phyloP scores from a whole-genome alignment of 2,797 vertebrate genomes.

The Clarias laeviceps region DNA sequence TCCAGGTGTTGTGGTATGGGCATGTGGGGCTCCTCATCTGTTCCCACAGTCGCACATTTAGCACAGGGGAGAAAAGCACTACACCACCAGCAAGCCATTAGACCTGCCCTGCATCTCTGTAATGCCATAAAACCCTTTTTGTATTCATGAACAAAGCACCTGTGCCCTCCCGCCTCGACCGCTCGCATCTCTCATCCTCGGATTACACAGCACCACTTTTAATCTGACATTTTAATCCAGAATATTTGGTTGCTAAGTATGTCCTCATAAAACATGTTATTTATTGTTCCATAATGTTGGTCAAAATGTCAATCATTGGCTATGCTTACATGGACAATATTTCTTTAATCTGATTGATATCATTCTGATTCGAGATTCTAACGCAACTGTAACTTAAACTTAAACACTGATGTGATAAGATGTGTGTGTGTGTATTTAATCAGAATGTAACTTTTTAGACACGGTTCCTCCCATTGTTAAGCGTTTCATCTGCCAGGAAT shows the following conservation, averaged over 20 bases:
- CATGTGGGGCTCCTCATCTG: slow-evolving; percentile 71
- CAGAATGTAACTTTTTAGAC: too few relatives aligned
- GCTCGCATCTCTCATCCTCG: not conserved
- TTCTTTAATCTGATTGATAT: not conserved
- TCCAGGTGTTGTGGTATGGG: slow-evolving; percentile 78
- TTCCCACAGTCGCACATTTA: slow-evolving; percentile 69
- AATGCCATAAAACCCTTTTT: slow-evolving; percentile 36
- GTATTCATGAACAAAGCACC: slow-evolving; percentile 15
- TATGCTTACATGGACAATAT: too few relatives aligned
- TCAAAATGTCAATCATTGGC: too few relatives aligned
- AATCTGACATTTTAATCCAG: not conserved
- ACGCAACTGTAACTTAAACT: too few relatives aligned
- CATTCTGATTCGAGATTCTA: too few relatives aligned
- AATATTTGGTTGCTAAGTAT: not conserved
- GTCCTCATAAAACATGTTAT: not conserved
- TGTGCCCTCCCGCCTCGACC: not conserved
- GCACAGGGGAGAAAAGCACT: slow-evolving; percentile 54
- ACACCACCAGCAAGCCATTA: slow-evolving; percentile 54
- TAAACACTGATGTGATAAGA: too few relatives aligned
- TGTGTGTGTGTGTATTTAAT: too few relatives aligned
- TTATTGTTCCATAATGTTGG: not conserved
- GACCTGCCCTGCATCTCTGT: slow-evolving; percentile 44
- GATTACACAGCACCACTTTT: not conserved
- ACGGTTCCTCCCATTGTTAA: too few relatives aligned
- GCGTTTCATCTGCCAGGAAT: too few relatives aligned